Conservation (phyloP, 2,797 vertebrate genomes). For the Gallinago stenura region DNA sequence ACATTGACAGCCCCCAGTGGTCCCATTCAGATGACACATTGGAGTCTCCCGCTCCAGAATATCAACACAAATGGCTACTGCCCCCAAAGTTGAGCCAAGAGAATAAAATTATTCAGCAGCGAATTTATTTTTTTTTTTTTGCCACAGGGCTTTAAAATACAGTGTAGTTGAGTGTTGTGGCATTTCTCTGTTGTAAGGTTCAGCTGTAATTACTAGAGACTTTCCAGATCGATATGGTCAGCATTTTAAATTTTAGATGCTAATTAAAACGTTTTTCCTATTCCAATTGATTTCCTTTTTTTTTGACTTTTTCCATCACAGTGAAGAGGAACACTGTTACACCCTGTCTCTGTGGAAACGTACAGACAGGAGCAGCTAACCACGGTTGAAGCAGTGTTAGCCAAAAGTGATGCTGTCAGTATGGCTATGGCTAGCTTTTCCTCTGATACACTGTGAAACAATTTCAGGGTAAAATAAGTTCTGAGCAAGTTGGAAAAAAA, state of each 20-base stretch:
- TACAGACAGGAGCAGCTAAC: too few species aligned
- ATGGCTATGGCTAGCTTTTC: neutral
- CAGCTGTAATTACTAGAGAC: neutral
- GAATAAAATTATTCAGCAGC: neutral
- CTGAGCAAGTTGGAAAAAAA: neutral
- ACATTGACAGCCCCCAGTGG: neutral
- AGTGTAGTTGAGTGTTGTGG: neutral
- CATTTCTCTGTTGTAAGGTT: neutral
- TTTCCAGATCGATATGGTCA: neutral
- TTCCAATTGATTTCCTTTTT: neutral
- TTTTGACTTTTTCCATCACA: neutral
- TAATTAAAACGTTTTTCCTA: neutral
- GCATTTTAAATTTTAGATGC: neutral
- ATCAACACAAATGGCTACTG: neutral
- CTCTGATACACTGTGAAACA: neutral
- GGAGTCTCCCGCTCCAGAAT: neutral
- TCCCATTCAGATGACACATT: neutral
- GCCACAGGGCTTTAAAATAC: neutral
- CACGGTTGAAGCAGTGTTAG: neutral
- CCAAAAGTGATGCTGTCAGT: neutral
- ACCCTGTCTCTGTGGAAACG: neutral
- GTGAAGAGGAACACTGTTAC: neutral
- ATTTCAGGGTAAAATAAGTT: neutral
- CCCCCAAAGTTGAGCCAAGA: neutral
- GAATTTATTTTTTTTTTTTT: neutral